These are phyloP conservation scores for Nomada hirtipes DNA, from an alignment of 2,888 invertebrate genomes.

Conservation along the genomic window DNA sequence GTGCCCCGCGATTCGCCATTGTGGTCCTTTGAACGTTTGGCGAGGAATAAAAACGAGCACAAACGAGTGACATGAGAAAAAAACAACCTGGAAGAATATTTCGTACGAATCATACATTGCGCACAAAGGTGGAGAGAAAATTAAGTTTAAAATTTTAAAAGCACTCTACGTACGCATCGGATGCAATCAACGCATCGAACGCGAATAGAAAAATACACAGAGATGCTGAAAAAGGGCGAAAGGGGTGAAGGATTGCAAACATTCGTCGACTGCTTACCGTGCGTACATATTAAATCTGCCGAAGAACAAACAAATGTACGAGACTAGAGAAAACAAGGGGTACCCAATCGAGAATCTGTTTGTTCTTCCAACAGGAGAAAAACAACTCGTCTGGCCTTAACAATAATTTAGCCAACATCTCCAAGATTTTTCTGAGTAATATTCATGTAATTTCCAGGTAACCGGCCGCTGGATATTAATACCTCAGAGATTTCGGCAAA, in stretches of 20 bases:
- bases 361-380: not conserved
- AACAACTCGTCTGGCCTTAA: not conserved
- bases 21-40: not conserved
- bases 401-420: slow-evolving; percentile 8
- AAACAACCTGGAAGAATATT: not conserved
- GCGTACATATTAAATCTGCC: not conserved
- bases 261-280: not conserved
- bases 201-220: not conserved
- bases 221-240: not conserved
- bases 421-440: slow-evolving; percentile 9
- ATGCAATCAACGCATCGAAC: slow-evolving; percentile 11
- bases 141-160: not conserved
- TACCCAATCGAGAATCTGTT: too few relatives aligned
- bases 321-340: not conserved
- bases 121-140: not conserved
- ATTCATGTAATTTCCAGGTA: not conserved
- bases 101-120: not conserved
- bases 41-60: not conserved
- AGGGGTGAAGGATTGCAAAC: not conserved
- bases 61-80: not conserved
- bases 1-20: not conserved
- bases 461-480: slow-evolving; percentile 34
- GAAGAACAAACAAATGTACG: not conserved
- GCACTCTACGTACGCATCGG: not conserved
- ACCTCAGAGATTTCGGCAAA: slow-evolving; percentile 33